Conservation (phyloP, 1,140 invertebrate genomes). For the Thalassaphorura encarpata region DNA sequence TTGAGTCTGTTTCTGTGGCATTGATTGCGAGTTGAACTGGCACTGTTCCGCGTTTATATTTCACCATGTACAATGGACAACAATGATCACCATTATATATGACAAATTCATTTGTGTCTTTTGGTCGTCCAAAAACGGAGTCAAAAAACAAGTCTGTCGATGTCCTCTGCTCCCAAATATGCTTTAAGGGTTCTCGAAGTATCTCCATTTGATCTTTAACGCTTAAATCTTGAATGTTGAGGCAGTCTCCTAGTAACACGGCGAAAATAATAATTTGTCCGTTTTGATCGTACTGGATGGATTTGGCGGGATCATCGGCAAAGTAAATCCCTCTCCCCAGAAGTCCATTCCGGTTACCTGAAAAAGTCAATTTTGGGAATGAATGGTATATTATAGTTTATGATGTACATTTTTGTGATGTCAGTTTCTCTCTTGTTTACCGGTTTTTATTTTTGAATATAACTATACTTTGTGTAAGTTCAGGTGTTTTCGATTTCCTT, state of each 20-base stretch:
- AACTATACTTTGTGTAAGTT: too few relatives aligned
- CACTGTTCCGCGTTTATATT: not conserved
- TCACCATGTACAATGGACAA: not conserved
- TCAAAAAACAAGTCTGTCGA: not conserved
- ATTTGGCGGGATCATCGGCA: not conserved
- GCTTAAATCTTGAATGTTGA: not conserved
- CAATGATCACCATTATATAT: not conserved
- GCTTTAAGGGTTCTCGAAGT: not conserved
- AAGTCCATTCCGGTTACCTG: not conserved
- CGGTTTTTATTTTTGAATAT: too few relatives aligned
- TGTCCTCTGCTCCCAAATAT: not conserved
- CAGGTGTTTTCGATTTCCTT: too few relatives aligned
- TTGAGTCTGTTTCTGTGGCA: too few relatives aligned
- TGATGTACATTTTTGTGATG: too few relatives aligned
- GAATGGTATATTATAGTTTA: too few relatives aligned
- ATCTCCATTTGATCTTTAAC: not conserved
- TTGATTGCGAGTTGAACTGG: too few relatives aligned
- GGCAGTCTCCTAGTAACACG: slow-evolving; percentile 1
- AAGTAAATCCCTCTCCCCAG: slow-evolving; percentile 6
- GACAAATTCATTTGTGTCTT: not conserved
- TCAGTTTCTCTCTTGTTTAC: too few relatives aligned
- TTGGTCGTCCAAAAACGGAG: not conserved
- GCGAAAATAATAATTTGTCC: not conserved
- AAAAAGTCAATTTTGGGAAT: too few relatives aligned
- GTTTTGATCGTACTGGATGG: not conserved